These are phyloP conservation scores for Bombus soroeensis DNA, from an alignment of 1,140 invertebrate species.

Conservation along the genomic window DNA sequence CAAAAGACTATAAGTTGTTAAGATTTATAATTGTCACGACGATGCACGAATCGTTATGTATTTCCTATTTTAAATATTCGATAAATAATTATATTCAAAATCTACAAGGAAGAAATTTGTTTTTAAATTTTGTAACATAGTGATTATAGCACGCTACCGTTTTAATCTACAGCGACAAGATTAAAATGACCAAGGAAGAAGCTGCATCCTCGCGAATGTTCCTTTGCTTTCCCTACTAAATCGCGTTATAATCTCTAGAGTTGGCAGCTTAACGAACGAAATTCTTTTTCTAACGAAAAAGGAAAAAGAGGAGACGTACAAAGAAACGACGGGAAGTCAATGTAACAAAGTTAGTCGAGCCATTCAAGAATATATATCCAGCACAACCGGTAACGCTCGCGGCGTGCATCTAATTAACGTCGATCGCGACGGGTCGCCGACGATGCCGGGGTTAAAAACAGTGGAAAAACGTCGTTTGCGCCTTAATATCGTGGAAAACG, in stretches of 20 bases:
- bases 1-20: no score
- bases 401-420: constrained; percentile 51
- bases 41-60: no score
- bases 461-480: constrained; percentile 73
- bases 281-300: neutral
- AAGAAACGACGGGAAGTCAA: neutral
- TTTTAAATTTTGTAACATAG: no score
- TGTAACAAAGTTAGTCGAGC: neutral
- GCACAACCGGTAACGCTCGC: neutral
- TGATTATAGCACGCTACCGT: no score
- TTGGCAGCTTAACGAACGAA: neutral
- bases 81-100: no score
- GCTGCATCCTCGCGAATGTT: neutral
- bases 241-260: neutral
- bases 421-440: constrained; percentile 17
- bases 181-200: neutral
- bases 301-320: no score
- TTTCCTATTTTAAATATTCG: no score
- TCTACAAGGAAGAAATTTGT: no score
- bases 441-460: constrained; percentile 45
- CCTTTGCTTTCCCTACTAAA: neutral
- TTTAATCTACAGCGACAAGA: no score
- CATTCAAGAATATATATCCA: neutral
- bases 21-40: no score
- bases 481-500: constrained; percentile 77